These are phyloP conservation scores for Eucidaris tribuloides DNA, from an alignment of 35 echinoderm and acorn worm genomes.

Conservation along the genomic window DNA sequence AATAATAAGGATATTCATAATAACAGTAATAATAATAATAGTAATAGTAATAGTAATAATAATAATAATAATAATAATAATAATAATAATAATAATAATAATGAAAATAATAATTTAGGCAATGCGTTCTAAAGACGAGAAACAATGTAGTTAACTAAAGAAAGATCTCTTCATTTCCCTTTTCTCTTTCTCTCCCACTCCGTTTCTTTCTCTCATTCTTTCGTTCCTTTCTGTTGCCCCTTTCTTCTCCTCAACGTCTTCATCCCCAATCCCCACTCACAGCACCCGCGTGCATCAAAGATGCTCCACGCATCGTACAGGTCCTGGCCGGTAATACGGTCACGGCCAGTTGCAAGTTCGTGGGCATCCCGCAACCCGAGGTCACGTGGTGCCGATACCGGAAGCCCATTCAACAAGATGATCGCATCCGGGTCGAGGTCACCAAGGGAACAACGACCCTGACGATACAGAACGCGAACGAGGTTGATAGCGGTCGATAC, in stretches of 20 bases:
- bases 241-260: no score
- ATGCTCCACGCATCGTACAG: conserved; percentile 44
- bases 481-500: conserved; percentile 78
- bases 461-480: conserved; percentile 49
- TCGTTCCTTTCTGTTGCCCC: neutral
- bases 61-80: no score
- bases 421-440: conserved; percentile 37
- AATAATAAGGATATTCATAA: no score
- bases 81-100: no score
- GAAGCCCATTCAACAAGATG: conserved; percentile 40
- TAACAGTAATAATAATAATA: no score
- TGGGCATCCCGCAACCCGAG: conserved; percentile 66
- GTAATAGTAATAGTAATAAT: no score
- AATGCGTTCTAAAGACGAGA: no score
- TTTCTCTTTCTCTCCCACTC: neutral
- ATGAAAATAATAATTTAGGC: no score
- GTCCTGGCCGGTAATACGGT: conserved; percentile 56
- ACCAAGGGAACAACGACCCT: conserved; percentile 51
- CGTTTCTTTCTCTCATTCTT: neutral
- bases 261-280: no score
- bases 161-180: neutral
- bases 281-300: conserved; percentile 75
- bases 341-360: conserved; percentile 60
- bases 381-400: conserved; percentile 69
- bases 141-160: no score